phyloP scores from a whole-genome alignment of 2,888 invertebrate species.

The Andrena praecox region DNA sequence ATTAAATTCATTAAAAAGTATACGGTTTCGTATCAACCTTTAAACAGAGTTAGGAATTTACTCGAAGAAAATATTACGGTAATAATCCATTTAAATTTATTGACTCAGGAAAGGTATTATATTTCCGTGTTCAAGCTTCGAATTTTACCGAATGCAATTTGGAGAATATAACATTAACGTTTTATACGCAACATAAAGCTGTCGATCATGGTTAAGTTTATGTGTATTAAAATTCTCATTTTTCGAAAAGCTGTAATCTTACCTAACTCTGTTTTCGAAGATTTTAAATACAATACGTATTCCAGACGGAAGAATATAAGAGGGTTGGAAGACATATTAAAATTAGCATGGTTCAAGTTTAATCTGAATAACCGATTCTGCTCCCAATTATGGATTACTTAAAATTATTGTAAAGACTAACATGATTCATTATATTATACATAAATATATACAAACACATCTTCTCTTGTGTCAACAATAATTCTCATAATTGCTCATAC shows the following conservation, averaged over 20 bases:
- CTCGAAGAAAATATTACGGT: background rate
- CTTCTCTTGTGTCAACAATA: conserved; percentile 74
- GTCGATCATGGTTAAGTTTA: background rate
- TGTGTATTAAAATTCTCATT: conserved; percentile 1
- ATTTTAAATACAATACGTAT: background rate
- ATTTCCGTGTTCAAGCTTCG: background rate
- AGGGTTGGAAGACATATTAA: conserved; percentile 8
- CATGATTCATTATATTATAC: conserved; percentile 72
- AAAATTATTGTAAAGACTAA: conserved; percentile 70
- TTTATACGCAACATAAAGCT: background rate
- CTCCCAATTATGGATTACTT: conserved; percentile 59
- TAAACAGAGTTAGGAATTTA: conserved; percentile 33
- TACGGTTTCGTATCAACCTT: conserved; percentile 14
- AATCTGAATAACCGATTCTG: conserved; percentile 68
- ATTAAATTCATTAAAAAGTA: conserved; percentile 24
- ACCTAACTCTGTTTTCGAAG: conserved; percentile 28
- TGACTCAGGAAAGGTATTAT: background rate
- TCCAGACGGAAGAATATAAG: conserved; percentile 1
- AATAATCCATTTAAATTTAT: background rate
- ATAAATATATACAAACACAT: conserved; percentile 80
- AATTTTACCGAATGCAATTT: background rate
- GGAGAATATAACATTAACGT: background rate
- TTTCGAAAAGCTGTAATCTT: background rate
- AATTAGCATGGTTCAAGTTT: conserved; percentile 8
- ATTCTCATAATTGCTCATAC: conserved; percentile 66